Base-by-base conservation (phyloP, 2,797 vertebrate species). In the Micropoecilia bifurca region DNA sequence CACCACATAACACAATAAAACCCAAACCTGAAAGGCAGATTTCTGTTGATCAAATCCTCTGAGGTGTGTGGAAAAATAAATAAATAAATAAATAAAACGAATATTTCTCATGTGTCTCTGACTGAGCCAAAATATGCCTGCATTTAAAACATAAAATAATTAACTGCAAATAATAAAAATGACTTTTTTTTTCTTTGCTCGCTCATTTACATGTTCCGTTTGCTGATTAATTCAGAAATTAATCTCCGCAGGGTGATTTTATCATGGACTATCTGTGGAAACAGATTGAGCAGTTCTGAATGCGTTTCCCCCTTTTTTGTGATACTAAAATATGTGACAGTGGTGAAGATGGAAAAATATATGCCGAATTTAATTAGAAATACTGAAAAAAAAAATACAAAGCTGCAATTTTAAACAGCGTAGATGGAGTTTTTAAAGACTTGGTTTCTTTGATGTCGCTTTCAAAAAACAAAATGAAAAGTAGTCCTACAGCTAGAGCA, bases 1-100 rank as follows among this genome's bases (percentile, higher is more conserved):
- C 10, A 82, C 46, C 75, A 83, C 77, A 83, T 74, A 86, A 83
- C 47, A 88, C 75, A 78, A 80, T 81, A 63, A 41, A 46, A 85
- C 85, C 71, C 45, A 77, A 88, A 88, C 46, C 71, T 80, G 84
- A 87, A 88, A 79, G 75, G 78, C 78, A 89, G 74, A 90, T 71
- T 74, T 82, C 53, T 73, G 59, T 81, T 74, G 4, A 78, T 86
- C 75, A n/a, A 84, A 92, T 78, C 76, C 55, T 25, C 61, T 80
- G 79, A 82, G 76, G 22, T 74, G 47, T 28, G 28, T 53, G 33
- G 30, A 33, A 63, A 30, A 53, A 25, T 22, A 20, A 50, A 50
- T 20, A 18, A 18, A 13, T 16, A 55, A 74, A 30, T 20, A 18
- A 18, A 13, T 16, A 55, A 74, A 30, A 78, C 55, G 30, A 30